These are phyloP conservation scores for Sceloporus undulatus DNA, from an alignment of 2,113 vertebrate species.

Conservation along the genomic window DNA sequence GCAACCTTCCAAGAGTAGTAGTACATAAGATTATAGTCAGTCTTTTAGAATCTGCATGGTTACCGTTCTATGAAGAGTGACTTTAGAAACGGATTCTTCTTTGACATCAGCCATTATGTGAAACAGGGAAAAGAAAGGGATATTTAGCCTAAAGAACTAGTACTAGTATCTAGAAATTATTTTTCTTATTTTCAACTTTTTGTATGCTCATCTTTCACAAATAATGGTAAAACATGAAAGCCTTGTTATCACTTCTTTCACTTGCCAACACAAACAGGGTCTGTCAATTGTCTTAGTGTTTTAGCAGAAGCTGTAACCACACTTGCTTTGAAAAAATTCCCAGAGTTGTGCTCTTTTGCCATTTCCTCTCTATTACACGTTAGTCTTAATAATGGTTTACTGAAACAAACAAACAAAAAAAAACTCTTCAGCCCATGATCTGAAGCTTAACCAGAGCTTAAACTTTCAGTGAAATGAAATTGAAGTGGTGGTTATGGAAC, in stretches of 20 bases:
- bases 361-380: neutral
- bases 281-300: neutral
- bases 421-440: neutral
- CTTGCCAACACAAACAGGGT: neutral
- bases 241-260: neutral
- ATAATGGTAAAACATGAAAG: neutral
- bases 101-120: neutral
- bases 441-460: neutral
- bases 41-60: too few species aligned
- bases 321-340: neutral
- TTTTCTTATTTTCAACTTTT: neutral
- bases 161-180: neutral
- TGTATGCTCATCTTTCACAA: neutral
- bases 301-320: neutral
- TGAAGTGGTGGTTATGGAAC: neutral
- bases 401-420: neutral
- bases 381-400: neutral
- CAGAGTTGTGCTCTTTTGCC: neutral
- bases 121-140: neutral
- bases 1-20: too few species aligned
- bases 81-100: neutral
- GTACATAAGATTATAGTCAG: too few species aligned
- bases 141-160: neutral
- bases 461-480: neutral
- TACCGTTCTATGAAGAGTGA: neutral